Conservation (phyloP, 2,113 vertebrate genomes). For the Chloropsis hardwickii region DNA sequence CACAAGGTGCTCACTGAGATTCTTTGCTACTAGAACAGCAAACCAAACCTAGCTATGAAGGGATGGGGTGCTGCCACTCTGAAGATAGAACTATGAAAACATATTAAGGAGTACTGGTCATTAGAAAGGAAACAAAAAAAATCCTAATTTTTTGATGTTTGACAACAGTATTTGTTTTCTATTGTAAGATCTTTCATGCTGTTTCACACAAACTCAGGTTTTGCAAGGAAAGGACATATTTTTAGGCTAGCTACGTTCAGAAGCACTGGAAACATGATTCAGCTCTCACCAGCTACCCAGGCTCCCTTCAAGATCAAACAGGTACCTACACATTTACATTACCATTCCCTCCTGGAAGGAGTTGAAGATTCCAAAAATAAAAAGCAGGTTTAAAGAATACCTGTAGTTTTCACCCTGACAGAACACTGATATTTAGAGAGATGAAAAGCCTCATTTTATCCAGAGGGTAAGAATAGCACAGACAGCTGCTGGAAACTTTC, state of each 20-base stretch:
- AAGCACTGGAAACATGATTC: background rate
- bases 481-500: background rate
- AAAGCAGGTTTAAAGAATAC: background rate
- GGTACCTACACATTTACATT: background rate
- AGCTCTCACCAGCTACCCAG: background rate
- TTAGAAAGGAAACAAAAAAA: background rate
- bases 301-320: background rate
- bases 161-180: background rate
- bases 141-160: background rate
- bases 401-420: background rate
- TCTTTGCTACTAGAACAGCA: background rate
- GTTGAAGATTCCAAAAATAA: background rate
- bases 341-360: background rate
- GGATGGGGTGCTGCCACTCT: background rate
- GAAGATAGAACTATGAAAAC: background rate
- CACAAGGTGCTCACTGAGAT: background rate
- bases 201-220: background rate
- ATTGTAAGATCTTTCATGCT: background rate
- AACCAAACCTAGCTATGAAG: background rate
- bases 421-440: background rate
- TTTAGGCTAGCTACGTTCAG: background rate
- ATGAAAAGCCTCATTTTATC: background rate
- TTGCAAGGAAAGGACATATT: background rate
- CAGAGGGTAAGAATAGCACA: background rate
- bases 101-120: accelerated